Percentiles rank a stretch among this genome's conserved stretches.
Conservation (phyloP, 2,888 invertebrate species). For the Lepidocyrtoides sp. region DNA sequence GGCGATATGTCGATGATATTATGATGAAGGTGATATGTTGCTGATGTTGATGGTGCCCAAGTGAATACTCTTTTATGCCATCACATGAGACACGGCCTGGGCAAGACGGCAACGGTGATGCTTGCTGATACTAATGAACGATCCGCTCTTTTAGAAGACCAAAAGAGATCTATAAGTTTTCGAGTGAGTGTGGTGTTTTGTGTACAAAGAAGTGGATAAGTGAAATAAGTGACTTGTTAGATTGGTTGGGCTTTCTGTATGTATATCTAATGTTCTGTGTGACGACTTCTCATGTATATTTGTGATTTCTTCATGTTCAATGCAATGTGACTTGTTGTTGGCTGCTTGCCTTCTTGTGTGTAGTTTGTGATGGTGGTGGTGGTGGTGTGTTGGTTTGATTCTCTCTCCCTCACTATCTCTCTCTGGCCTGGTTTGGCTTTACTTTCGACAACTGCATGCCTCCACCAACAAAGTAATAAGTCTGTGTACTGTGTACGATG, state of each 20-base stretch:
- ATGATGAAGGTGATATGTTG: conserved; percentile 28
- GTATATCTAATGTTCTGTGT: conserved; percentile 19
- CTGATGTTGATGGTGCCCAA: conserved; percentile 7
- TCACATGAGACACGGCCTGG: conserved; percentile 46
- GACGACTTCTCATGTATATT: conserved; percentile 32
- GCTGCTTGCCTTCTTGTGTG: conserved; percentile 67
- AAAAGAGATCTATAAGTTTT: conserved; percentile 70
- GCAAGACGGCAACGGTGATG: conserved; percentile 38
- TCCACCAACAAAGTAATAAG: conserved; percentile 54
- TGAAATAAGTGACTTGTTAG: conserved; percentile 76
- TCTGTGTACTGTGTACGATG: neutral
- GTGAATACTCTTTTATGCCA: neutral
- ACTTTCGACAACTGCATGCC: conserved; percentile 41
- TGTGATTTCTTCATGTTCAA: conserved; percentile 64
- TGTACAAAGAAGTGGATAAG: conserved; percentile 26
- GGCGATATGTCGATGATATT: conserved; percentile 29
- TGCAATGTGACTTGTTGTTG: conserved; percentile 72
- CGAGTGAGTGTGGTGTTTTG: conserved; percentile 42
- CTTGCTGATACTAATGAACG: conserved; percentile 54
- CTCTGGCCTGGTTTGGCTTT: neutral
- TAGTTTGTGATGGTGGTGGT: neutral
- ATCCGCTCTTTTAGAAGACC: conserved; percentile 70
- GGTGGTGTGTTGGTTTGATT: conserved; percentile 38
- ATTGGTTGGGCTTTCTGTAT: conserved; percentile 38
- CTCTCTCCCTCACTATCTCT: neutral